A percentile compares a stretch with the other conserved stretches of the same genome.
Evolutionary conservation across 2,113 vertebrate genomes (phyloP).

Genomic region (Mandrillus leucophaeus): DNA sequence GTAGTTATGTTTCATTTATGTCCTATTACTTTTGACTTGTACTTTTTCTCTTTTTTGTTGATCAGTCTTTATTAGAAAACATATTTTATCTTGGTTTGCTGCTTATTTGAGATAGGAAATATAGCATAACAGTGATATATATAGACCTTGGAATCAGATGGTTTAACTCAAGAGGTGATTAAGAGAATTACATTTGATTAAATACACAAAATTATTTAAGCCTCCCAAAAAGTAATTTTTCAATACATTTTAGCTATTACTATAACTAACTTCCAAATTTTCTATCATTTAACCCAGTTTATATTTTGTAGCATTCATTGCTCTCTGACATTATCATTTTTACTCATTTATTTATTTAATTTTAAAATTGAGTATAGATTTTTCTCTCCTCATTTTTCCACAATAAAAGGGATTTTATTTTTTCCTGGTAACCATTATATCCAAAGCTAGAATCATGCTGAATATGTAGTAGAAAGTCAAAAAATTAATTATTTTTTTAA

Average conservation of each 20-base stretch:
- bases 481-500: neutral
- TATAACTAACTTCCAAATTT: neutral
- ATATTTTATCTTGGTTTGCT: neutral
- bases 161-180: neutral
- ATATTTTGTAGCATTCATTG: neutral
- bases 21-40: neutral
- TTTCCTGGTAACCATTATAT: neutral
- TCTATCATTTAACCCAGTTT: neutral
- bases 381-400: neutral
- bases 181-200: neutral
- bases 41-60: neutral
- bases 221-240: neutral
- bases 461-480: neutral
- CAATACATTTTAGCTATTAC: neutral
- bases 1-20: neutral
- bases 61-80: neutral
- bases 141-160: neutral
- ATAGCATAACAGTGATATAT: neutral
- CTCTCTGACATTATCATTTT: neutral
- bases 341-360: neutral
- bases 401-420: neutral
- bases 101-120: neutral
- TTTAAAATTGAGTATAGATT: constrained; percentile 8
- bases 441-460: neutral
- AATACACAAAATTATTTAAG: neutral